Percentiles rank a stretch among this genome's conserved stretches.
Conservation (phyloP, 1,140 invertebrate species). For the Hylaeus anthracinus region DNA sequence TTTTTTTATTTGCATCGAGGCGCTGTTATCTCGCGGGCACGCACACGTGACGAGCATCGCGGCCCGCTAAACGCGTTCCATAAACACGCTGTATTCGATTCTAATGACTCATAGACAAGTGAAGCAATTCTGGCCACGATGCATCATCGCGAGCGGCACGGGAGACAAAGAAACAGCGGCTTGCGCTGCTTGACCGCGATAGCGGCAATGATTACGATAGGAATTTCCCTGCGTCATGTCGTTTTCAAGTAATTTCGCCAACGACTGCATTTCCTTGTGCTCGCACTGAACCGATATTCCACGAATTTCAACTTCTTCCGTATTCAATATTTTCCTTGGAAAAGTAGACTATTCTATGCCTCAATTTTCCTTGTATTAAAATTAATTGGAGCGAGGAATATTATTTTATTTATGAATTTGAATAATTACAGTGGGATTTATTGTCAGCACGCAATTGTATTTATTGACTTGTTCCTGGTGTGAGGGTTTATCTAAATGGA, state of each 20-base stretch:
- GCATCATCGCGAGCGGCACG: constrained; percentile 18
- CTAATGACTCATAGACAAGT: constrained; percentile 43
- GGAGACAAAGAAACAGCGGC: constrained; percentile 36
- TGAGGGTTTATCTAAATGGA: no score
- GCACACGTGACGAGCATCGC: constrained; percentile 36
- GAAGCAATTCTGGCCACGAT: constrained; percentile 36
- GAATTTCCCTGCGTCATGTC: constrained; percentile 31
- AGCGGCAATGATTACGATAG: constrained; percentile 18
- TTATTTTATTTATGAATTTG: no score
- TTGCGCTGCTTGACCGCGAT: neutral
- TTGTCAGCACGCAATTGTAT: no score
- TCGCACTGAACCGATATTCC: neutral
- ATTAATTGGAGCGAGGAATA: no score
- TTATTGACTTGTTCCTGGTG: no score
- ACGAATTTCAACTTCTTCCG: no score
- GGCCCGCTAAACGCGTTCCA: constrained; percentile 9
- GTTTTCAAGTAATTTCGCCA: constrained; percentile 21
- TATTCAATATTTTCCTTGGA: no score
- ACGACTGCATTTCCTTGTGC: neutral
- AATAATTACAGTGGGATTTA: no score
- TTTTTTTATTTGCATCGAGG: constrained; percentile 50
- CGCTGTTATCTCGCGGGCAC: constrained; percentile 43
- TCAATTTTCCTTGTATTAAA: no score
- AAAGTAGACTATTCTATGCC: no score
- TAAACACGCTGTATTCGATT: constrained; percentile 33